These are phyloP conservation scores for Arenaria interpres DNA, from an alignment of 2,113 vertebrate species.

Conservation along the genomic window DNA sequence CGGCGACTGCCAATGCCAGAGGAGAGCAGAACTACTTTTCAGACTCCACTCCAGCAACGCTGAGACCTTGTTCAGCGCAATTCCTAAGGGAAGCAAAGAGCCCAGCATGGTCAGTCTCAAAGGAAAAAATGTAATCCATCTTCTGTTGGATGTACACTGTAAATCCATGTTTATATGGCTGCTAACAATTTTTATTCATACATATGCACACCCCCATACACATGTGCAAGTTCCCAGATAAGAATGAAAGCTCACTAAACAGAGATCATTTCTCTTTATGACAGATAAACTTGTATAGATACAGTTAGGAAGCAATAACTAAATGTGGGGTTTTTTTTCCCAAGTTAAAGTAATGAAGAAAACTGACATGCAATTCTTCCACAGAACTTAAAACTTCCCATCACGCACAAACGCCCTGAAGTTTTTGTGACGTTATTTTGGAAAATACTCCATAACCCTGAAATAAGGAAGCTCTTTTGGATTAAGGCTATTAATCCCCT, in stretches of 20 bases:
- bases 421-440: neutral
- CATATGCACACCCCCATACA: accelerated
- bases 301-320: neutral
- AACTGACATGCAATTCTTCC: neutral
- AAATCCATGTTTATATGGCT: neutral
- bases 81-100: neutral
- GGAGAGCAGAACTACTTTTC: neutral
- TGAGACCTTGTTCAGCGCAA: neutral
- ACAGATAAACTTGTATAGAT: neutral
- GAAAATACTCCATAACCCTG: neutral
- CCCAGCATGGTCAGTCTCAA: neutral
- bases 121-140: neutral
- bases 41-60: neutral
- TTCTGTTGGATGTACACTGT: neutral
- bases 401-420: accelerated
- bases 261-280: neutral
- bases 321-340: neutral
- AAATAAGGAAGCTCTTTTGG: neutral
- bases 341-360: neutral
- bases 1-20: accelerated
- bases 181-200: neutral
- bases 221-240: neutral
- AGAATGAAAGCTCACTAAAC: neutral
- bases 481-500: neutral
- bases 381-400: neutral